These are phyloP conservation scores for Lypha dubia DNA, from an alignment of 2,888 invertebrate species.

Conservation along the genomic window DNA sequence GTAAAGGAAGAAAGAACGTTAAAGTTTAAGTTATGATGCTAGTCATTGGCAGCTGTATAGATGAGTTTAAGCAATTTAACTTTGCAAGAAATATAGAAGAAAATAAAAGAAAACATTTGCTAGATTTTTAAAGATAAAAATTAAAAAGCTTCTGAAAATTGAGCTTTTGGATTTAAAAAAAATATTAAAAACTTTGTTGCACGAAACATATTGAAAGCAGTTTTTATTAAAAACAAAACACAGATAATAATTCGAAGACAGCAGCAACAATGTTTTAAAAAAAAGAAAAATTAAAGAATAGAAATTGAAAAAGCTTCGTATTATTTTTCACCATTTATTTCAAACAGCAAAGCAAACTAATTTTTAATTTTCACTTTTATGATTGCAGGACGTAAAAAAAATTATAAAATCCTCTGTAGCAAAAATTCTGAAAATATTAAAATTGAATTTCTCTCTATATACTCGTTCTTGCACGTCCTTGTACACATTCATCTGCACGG, in stretches of 20 bases:
- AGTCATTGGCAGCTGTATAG: conserved; percentile 71
- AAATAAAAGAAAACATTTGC: conserved; percentile 1
- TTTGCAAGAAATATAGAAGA: conserved; percentile 30
- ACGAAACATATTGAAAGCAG: not conserved
- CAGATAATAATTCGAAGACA: not conserved
- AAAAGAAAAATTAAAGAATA: not conserved
- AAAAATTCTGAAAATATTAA: not conserved
- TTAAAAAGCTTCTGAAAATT: conserved; percentile 31
- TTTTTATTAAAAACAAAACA: not conserved
- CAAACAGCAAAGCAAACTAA: not conserved
- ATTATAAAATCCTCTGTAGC: not conserved
- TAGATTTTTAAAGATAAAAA: conserved; percentile 21
- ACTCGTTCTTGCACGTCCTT: conserved; percentile 14
- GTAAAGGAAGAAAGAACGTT: conserved; percentile 35
- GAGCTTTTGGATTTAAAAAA: conserved; percentile 1
- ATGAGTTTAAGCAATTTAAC: conserved; percentile 68
- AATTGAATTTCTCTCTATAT: not conserved
- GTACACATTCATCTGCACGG: conserved; percentile 1
- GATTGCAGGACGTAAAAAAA: not conserved
- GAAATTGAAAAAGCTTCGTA: too few relatives aligned
- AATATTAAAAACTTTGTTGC: not conserved
- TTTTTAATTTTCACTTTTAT: conserved; percentile 13
- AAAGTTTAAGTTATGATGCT: conserved; percentile 66
- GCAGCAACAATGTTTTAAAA: not conserved
- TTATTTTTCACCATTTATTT: not conserved